phyloP scores from a whole-genome alignment of 1,140 invertebrate genomes.

The Drosophila rufa region DNA sequence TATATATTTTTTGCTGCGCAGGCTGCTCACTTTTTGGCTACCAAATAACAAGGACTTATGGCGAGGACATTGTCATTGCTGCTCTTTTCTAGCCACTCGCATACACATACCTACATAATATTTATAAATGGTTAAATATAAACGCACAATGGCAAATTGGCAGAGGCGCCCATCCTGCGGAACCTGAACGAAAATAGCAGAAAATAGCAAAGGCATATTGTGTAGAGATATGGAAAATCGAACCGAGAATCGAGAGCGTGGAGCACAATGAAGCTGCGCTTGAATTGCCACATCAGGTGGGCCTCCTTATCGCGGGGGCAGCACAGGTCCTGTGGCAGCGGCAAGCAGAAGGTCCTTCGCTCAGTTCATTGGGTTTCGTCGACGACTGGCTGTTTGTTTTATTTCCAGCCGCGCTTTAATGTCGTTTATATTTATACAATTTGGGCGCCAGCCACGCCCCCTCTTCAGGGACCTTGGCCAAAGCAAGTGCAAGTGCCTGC shows the following conservation, averaged over 20 bases:
- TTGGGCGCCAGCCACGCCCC: conserved; percentile 41
- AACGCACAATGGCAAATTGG: conserved; percentile 53
- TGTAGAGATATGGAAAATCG: conserved; percentile 82
- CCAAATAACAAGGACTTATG: conserved; percentile 55
- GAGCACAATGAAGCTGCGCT: conserved; percentile 64
- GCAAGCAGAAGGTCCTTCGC: conserved; percentile 31
- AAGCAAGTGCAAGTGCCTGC: conserved; percentile 53
- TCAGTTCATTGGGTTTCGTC: conserved; percentile 74
- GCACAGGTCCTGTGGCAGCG: background rate
- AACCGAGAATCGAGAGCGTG: conserved; percentile 38
- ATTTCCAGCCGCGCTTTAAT: conserved; percentile 80
- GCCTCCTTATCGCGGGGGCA: conserved; percentile 24
- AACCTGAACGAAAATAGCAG: conserved; percentile 59
- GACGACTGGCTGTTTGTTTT: conserved; percentile 80
- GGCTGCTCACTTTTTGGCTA: conserved; percentile 41
- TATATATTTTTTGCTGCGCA: background rate
- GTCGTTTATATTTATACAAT: conserved; percentile 82
- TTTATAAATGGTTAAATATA: conserved; percentile 64
- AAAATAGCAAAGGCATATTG: conserved; percentile 52
- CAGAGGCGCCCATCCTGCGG: conserved; percentile 18
- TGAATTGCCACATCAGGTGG: conserved; percentile 64
- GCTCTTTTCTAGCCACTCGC: conserved; percentile 28
- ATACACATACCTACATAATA: conserved; percentile 10
- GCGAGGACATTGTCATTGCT: conserved; percentile 41
- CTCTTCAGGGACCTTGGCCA: conserved; percentile 17